Evolutionary conservation across 2,113 vertebrate genomes (phyloP), one percentile per base, ranked within the genome.

Genomic region (Toxostoma redivivum): DNA sequence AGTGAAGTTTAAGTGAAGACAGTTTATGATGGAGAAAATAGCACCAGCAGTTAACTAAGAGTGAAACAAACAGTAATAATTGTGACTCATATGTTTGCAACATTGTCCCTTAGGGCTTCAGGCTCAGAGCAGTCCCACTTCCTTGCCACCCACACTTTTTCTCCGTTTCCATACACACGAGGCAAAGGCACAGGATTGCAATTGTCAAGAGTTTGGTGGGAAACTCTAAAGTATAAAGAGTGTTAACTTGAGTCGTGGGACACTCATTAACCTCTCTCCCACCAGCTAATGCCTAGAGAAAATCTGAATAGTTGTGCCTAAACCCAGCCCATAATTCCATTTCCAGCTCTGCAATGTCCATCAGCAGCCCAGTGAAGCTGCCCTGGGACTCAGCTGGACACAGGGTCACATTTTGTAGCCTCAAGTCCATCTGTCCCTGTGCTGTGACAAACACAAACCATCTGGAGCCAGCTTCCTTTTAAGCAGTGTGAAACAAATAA

Each of bases 101-200:
- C 87, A 92, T 71, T 93, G 92, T 90, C 90, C 94, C 86, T 80
- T 47, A 73, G 82, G 95, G 54, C 65, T 88, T 37, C 70, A 57
- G 7, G 61, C 81, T 67, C 62, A 58, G 81, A 92, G 78, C 81
- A 64, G 44, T 82, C 82, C 76, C 57, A 42, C 84, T 94, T 96
- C 86, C 79, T 94, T 64, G 25, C 76, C 88, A 94, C 94, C 95
- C 94, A 92, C 96, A 65, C 93, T 88, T 83, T 91, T 90, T 45
- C 85, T 78, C 70, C 31, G 53, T 77, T 83, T 89, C 62, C 72
- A 3, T 10, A 10, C 85, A 35, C 80, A 71, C 67, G 67, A 51
- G 61, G 86, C 83, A 76, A 78, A 94, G 81, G 64, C 80, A 95
- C 80, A 94, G 85, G 86, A 78, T 81, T 92, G 38, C 80, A 50